These are phyloP conservation scores for Garrulus glandarius DNA, from an alignment of 2,797 vertebrate species.

Conservation along the genomic window DNA sequence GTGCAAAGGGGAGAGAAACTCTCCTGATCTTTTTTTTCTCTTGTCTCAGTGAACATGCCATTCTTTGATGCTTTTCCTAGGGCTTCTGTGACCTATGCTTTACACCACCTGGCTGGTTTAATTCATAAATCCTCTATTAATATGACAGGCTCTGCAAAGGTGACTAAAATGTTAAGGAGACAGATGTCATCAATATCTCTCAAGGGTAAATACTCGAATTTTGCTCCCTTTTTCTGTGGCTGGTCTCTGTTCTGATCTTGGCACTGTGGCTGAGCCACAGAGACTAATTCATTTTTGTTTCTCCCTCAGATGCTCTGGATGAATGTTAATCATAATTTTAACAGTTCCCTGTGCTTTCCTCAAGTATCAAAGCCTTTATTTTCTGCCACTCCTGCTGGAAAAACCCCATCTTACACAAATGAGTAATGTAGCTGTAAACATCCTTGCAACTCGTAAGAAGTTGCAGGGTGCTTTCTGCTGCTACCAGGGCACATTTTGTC, in stretches of 20 bases:
- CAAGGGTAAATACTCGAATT: slow-evolving; percentile 24
- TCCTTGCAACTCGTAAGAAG: neutral
- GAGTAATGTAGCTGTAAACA: neutral
- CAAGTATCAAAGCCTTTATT: neutral
- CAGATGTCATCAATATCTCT: slow-evolving; percentile 21
- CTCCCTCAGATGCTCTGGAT: neutral
- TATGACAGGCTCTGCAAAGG: slow-evolving; percentile 15
- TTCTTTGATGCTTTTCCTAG: neutral
- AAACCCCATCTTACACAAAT: neutral
- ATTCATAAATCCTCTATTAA: slow-evolving; percentile 12
- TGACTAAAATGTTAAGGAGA: slow-evolving; percentile 32
- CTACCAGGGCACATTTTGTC: neutral
- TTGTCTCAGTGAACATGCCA: neutral
- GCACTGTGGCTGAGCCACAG: neutral
- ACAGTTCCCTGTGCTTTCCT: neutral
- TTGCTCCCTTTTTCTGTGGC: neutral
- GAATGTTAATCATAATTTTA: neutral
- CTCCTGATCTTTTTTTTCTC: neutral
- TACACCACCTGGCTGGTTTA: slow-evolving; percentile 39
- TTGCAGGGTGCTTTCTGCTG: neutral
- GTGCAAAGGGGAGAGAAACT: neutral
- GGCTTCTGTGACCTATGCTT: slow-evolving; percentile 25
- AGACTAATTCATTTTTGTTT: neutral
- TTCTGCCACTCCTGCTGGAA: neutral
- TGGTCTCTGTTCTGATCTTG: neutral